Evolutionary conservation across 2,113 vertebrate genomes (phyloP), one percentile per base, ranked within the genome.

Genomic region (Felis chaus): DNA sequence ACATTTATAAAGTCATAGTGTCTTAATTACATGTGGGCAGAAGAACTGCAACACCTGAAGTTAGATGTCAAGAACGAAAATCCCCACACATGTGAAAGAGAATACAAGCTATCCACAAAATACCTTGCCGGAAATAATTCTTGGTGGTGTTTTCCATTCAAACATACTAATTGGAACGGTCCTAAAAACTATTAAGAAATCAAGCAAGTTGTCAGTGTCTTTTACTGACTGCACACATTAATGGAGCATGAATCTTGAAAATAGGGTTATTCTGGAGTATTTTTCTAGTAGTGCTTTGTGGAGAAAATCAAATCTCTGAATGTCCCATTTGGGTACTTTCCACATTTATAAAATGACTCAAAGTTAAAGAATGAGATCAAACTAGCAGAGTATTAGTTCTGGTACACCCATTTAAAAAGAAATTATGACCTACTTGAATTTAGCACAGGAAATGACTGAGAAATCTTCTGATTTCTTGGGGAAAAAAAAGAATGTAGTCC

Each of bases 381-480:
- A 14, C 63, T 94, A 73, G 61, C 29, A 87, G 48, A 66, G 39
- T 48, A 81, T 89, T 21, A 33, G 29, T 79, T 92, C 57, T 78
- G 63, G 80, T 61, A 41, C 1, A 21, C 63, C 76, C 89, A 36
- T 8, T 8, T 41, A 4, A 10, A n/a, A 85, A 69, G n/a, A 94
- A n/a, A 3, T 4, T 66, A n/a, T 73, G 25, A 82, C 3, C 11
- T 76, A 61, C 78, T 91, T 96, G 65, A 50, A 7, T 55, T 48
- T 81, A 86, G 9, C 36, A 4, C 23, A 82, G 41, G 65, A 94
- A 97, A 78, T 85, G 39, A 50, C 29, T 33, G 7, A 63, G 90
- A 94, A 84, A 66, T 96, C n/a, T 86, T 96, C n/a, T 79, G 8
- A 89, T 69, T 93, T 92, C n/a, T 27, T 11, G 5, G 79, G 81